Evolutionary conservation across 2,797 vertebrate species (phyloP).

Genomic region (Phalanger gymnotis): DNA sequence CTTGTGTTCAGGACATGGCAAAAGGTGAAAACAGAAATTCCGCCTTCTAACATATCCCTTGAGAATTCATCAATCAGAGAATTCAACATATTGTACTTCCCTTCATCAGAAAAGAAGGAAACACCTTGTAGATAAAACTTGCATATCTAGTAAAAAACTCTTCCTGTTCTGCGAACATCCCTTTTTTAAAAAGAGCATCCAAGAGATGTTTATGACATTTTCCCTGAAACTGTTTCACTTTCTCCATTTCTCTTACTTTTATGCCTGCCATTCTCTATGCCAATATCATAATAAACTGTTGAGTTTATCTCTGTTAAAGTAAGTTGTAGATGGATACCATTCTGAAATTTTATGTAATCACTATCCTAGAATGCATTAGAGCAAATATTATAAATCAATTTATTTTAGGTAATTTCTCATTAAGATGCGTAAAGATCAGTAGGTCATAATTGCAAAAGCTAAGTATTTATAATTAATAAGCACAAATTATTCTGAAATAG

Average conservation of each 20-base stretch:
- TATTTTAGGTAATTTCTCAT: constrained; percentile 74
- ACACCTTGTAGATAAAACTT: constrained; percentile 86
- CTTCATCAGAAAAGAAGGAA: constrained; percentile 86
- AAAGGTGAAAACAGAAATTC: constrained; percentile 76
- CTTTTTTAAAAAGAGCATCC: constrained; percentile 61
- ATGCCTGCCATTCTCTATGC: not conserved
- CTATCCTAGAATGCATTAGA: constrained; percentile 61
- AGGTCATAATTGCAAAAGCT: constrained; percentile 74
- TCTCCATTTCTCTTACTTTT: not conserved
- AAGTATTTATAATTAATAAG: constrained; percentile 80
- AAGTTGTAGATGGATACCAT: not conserved
- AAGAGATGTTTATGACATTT: constrained; percentile 35
- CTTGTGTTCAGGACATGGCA: constrained; percentile 77
- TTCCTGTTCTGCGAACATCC: constrained; percentile 79
- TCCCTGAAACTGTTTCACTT: not conserved
- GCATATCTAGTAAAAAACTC: constrained; percentile 73
- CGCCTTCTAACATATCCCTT: constrained; percentile 72
- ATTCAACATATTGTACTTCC: constrained; percentile 84
- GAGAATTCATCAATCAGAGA: constrained; percentile 80
- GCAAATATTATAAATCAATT: constrained; percentile 68
- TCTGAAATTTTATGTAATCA: constrained; percentile 53
- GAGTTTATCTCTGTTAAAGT: constrained; percentile 38
- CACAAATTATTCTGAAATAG: constrained; percentile 76
- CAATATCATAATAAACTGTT: not conserved
- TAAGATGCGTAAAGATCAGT: constrained; percentile 71